Evolutionary conservation across 2,797 vertebrate species (phyloP), one percentile per base, ranked within the genome.

Genomic region (Sciurus carolinensis): DNA sequence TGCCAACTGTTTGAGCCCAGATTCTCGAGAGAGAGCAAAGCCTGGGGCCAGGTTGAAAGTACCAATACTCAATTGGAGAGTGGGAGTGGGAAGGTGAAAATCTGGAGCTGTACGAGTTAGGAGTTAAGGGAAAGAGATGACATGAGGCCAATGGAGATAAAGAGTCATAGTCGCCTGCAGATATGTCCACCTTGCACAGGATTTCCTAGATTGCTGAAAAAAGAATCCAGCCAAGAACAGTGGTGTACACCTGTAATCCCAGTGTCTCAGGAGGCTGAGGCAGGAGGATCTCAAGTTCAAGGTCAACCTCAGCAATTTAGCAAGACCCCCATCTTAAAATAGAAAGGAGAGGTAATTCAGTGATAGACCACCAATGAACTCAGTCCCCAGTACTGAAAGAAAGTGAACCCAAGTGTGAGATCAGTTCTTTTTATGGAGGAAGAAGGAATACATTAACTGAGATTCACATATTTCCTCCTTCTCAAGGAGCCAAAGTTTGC

Each of bases 11-110:
- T 66, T 83, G 26, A 87, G 18, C 39, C 22, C 47, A 81, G 28
- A n/a, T 72, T 87, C 22, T 59, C 20, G 18, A 62, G 92, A 39
- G 44, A 79, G 84, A 90, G 67, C 36, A 89, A 72, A 93, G 77
- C 4, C 50, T 26, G 18, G 72, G 10, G 14, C 15, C 30, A 39
- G 5, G 14, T 30, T 54, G 52, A 95, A 94, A 86, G 12, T 26
- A 28, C 10, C 20, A 10, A 28, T 80, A 15, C 24, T 96, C 82
- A 82, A n/a, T 64, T 52, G 66, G 15, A 3, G 33, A 62, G 15
- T 67, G 66, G 13, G 4, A 18, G 4, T 47, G 20, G 2, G 4
- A 12, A 39, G 30, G 2, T 15, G 11, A 83, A 39, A 57, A 67
- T 85, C 18, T 75, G 39, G 39, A 59, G n/a, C n/a, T 22, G 26